A percentile compares a stretch with the other conserved stretches of the same genome.
Evolutionary conservation across 2,113 vertebrate species (phyloP).

Genomic region (Panthera leo): DNA sequence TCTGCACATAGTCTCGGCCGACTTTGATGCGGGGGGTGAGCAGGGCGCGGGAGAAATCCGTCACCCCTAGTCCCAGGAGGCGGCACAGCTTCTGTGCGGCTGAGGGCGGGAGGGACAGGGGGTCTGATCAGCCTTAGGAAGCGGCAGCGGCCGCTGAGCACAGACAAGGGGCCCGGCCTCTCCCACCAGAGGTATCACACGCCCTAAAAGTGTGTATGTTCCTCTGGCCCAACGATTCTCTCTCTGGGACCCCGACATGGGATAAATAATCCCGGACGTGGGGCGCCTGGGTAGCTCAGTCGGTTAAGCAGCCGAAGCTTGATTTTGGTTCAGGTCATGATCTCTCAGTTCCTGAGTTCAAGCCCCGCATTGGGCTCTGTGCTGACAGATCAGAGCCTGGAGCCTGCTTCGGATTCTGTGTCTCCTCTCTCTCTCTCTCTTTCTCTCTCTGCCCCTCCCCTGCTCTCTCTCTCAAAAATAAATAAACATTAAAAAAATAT

Average conservation of each 20-base stretch:
- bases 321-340: no score
- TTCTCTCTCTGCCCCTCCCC: no score
- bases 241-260: neutral
- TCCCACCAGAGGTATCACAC: fast-evolving
- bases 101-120: neutral
- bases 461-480: no score
- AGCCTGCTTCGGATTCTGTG: no score
- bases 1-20: slow-evolving; percentile 94
- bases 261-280: no score
- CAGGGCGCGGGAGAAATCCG: slow-evolving; percentile 93
- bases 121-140: neutral
- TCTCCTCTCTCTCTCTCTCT: no score
- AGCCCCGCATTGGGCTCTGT: no score
- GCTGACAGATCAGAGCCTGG: no score
- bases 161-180: neutral
- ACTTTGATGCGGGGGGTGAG: slow-evolving; percentile 95
- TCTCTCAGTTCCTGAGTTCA: no score
- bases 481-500: no score
- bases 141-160: fast-evolving
- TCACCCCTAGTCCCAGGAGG: slow-evolving; percentile 92
- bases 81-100: slow-evolving; percentile 95
- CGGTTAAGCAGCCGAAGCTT: no score
- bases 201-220: fast-evolving
- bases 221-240: neutral
- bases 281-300: no score